Base-by-base conservation (phyloP, 2,888 invertebrate species). In the Oxycera nigricornis region DNA sequence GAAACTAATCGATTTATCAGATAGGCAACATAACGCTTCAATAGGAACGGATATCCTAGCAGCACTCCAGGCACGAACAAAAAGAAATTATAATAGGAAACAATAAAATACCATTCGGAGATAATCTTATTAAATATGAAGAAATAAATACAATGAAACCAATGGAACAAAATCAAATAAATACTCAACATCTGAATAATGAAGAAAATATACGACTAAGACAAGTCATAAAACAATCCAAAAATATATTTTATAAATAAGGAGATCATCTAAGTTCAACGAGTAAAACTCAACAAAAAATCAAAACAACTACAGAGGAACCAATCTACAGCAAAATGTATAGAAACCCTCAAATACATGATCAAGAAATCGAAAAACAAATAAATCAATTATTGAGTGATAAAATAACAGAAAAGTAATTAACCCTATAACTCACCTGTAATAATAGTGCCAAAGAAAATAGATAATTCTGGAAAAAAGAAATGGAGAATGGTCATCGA, bases 381-480 rank as follows among this genome's bases (percentile, higher is more conserved):
- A 68, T 74, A 30, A 2, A 30, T 35, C 73, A 65, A 65, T 11
- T 24, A 55, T 0, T 39, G 39, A 35, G 62, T 17, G 3, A 62
- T 62, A 31, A 62, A 35, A 81, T 83, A 1, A 2, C 24, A 39
- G 6, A 62, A 62, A 62, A 35, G 35, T 20, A 62, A 62, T 0
- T 20, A 22, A 11, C n/a, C 1, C 31, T 62, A 35, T 14, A 22
- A 35, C 39, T 62, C 62, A 17, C 35, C 62, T n/a, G 39, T 35
- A 20, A 31, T 61, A 3, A 31, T 61, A 0, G 31, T 62, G 7
- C 35, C 62, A 11, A 62, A 17, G 20, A 62, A 62, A 62, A 3
- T 20, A 4, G 62, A 62, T 24, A 62, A 31, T 35, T 62, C 62
- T 1, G 62, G 39, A 62, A 2, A 20, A 14, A 35, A 35, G 0